Conservation (phyloP, 1,140 invertebrate species). For the Papilio machaon region DNA sequence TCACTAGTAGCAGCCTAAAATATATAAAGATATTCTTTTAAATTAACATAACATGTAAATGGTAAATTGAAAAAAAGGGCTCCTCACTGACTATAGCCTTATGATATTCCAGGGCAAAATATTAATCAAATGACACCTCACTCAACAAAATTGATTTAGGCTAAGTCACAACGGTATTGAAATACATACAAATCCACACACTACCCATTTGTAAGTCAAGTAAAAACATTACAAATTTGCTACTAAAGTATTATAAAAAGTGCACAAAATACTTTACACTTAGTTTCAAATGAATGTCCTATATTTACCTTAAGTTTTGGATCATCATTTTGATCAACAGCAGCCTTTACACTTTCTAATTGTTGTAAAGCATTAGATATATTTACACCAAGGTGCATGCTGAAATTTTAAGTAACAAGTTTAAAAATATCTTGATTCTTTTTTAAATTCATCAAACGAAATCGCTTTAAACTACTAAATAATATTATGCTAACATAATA, state of each 20-base stretch:
- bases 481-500: neutral
- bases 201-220: too few relatives aligned
- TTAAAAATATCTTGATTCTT: neutral
- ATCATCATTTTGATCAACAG: slow-evolving; percentile 88
- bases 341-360: slow-evolving; percentile 89
- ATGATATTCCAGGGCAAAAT: too few relatives aligned
- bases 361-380: slow-evolving; percentile 90
- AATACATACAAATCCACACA: too few relatives aligned
- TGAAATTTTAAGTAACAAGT: slow-evolving; percentile 41
- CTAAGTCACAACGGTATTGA: too few relatives aligned
- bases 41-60: neutral
- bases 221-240: neutral
- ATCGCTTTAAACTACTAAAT: neutral
- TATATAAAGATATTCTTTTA: slow-evolving; percentile 30
- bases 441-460: too few relatives aligned
- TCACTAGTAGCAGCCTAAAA: slow-evolving; percentile 87
- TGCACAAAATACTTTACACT: neutral
- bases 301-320: slow-evolving; percentile 85
- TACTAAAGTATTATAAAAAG: neutral
- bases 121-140: too few relatives aligned
- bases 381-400: slow-evolving; percentile 77
- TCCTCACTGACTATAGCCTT: too few relatives aligned
- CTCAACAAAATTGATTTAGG: too few relatives aligned
- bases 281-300: slow-evolving; percentile 22
- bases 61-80: neutral